A percentile compares a stretch with the other conserved stretches of the same genome.
These are phyloP conservation scores for Taphrorychus bicolor DNA, from an alignment of 2,888 invertebrate genomes.

Conservation along the genomic window DNA sequence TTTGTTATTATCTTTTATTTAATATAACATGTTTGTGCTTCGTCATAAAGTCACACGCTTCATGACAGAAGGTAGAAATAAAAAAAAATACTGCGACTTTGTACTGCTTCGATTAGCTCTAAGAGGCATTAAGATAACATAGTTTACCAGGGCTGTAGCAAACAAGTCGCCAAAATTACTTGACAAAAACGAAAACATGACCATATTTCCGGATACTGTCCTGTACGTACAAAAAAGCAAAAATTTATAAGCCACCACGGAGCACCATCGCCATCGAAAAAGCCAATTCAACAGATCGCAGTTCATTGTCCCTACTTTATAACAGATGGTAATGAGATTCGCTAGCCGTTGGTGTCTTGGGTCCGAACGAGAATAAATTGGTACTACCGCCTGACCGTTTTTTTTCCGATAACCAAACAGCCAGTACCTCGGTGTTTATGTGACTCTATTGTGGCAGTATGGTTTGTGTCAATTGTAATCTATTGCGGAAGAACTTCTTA, in stretches of 20 bases:
- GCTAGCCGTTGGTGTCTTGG: neutral
- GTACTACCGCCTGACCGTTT: neutral
- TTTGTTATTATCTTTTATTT: too few relatives aligned
- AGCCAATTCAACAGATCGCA: neutral
- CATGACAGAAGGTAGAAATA: too few relatives aligned
- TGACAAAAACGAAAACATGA: too few relatives aligned
- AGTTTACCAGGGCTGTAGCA: too few relatives aligned
- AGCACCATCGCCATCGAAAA: neutral
- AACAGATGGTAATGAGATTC: conserved; percentile 1
- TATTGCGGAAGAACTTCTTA: neutral
- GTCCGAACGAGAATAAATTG: neutral
- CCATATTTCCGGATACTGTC: too few relatives aligned
- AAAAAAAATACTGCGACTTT: too few relatives aligned
- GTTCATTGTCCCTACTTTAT: neutral
- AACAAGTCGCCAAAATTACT: too few relatives aligned
- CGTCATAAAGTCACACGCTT: too few relatives aligned
- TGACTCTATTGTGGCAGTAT: neutral
- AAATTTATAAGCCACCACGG: neutral
- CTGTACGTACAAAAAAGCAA: too few relatives aligned
- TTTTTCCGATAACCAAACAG: neutral
- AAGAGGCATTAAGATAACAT: too few relatives aligned
- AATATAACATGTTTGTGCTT: too few relatives aligned
- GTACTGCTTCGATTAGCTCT: too few relatives aligned
- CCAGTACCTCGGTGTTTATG: neutral
- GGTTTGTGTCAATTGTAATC: neutral